Evolutionary conservation across 2,888 invertebrate genomes (phyloP).

Genomic region (Coenonympha arcania): DNA sequence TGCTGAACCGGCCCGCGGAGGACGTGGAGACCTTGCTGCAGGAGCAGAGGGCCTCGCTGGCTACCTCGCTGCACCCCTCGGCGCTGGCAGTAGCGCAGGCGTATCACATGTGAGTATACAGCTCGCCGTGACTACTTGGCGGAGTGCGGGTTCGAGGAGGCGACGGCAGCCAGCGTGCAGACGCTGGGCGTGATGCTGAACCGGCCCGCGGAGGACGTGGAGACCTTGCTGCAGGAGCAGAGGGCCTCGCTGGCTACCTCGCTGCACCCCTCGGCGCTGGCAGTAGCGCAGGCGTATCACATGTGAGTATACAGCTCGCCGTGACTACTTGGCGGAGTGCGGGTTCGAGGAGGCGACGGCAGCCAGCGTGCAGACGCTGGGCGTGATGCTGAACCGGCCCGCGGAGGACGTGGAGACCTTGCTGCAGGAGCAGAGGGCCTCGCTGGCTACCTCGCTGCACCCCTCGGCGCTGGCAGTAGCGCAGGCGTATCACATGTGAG

Average conservation of each 20-base stretch:
- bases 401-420: conserved; percentile 46
- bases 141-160: conserved; percentile 63
- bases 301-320: conserved; percentile 56
- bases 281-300: conserved; percentile 50
- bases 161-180: conserved; percentile 44
- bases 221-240: conserved; percentile 40
- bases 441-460: conserved; percentile 39
- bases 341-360: conserved; percentile 57
- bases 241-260: conserved; percentile 32
- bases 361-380: conserved; percentile 47
- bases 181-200: conserved; percentile 53
- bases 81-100: conserved; percentile 51
- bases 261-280: conserved; percentile 51
- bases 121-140: conserved; percentile 59
- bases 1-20: conserved; percentile 51
- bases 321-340: conserved; percentile 60
- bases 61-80: conserved; percentile 44
- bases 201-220: conserved; percentile 48
- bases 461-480: conserved; percentile 50
- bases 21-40: conserved; percentile 48
- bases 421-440: conserved; percentile 36
- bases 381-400: conserved; percentile 53
- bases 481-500: conserved; percentile 57
- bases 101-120: conserved; percentile 55
- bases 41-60: conserved; percentile 35